A percentile compares a stretch with the other conserved stretches of the same genome.
Evolutionary conservation across 1,140 invertebrate species (phyloP).

Genomic region (Oncopeltus fasciatus): DNA sequence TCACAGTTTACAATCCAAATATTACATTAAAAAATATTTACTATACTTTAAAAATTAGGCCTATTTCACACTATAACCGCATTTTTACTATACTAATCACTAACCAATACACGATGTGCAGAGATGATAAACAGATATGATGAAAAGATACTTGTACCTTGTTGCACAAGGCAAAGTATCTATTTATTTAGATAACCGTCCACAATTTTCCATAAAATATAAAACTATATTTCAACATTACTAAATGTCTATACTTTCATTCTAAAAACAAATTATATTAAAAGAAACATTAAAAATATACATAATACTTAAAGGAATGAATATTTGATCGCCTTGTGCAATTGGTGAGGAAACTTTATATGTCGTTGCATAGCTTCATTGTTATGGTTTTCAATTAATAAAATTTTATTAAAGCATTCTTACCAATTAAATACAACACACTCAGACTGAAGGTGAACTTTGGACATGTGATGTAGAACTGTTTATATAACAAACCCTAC

Average conservation of each 20-base stretch:
- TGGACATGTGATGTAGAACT: too few relatives aligned
- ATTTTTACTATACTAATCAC: conserved; percentile 7
- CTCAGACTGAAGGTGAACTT: background rate
- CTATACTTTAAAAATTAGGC: conserved; percentile 10
- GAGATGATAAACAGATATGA: conserved; percentile 1
- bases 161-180: background rate
- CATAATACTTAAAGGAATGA: background rate
- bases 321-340: background rate
- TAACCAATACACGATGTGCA: conserved; percentile 6
- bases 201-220: background rate
- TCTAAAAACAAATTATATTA: too few relatives aligned
- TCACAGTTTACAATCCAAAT: conserved; percentile 3
- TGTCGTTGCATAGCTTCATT: conserved; percentile 11
- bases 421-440: background rate
- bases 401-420: conserved; percentile 9
- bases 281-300: background rate
- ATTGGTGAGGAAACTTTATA: background rate
- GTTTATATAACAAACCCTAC: too few relatives aligned
- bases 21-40: conserved; percentile 9
- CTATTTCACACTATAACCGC: conserved; percentile 8
- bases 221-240: too few relatives aligned
- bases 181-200: background rate
- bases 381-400: conserved; percentile 6
- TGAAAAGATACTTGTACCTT: background rate
- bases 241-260: background rate